Evolutionary conservation across 2,888 invertebrate species (phyloP), one percentile per base, ranked within the genome.

Genomic region (Notodonta dromedarius): DNA sequence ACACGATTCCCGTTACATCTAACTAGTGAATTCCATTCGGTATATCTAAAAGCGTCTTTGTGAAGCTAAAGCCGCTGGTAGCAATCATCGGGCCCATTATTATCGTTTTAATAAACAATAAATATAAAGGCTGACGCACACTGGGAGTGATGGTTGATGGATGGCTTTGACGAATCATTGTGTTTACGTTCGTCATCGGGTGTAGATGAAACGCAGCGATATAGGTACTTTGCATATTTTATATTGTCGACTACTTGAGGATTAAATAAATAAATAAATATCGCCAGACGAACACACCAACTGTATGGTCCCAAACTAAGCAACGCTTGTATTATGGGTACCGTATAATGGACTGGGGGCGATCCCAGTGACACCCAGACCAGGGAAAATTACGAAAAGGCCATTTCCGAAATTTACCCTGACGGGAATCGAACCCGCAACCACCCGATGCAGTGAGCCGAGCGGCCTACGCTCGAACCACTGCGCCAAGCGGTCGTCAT

Each of bases 81-180:
- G 73, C 67, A 58, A 46, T 74, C 74, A 73, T 71, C 74, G 58
- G 7, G 46, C 12, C 73, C 64, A 75, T 74, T 74, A 73, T 71
- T 62, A 70, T 65, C 67, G 68, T 70, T 73, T 75, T 68, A 61
- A 71, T 73, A 75, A 75, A 75, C 68, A 75, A 68, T 73, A 72
- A 75, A 73, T 73, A 62, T 71, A 73, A 66, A 67, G 65, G 61
- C 57, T 73, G 72, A 73, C 70, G 78, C 68, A 71, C 73, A 65
- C 66, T 60, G 57, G 46, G 39, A 76, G 35, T 54, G 78, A 83
- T 52, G 69, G 83, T 79, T 74, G 78, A 72, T 65, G 72, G 78
- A 74, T 67, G 68, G 67, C 57, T 73, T 74, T 79, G 78, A 80
- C 77, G 73, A 68, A 80, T 80, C 79, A 79, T 80, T 80, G 80